These are phyloP conservation scores for Protosalanx chinensis DNA, from an alignment of 2,797 vertebrate genomes.

Conservation along the genomic window DNA sequence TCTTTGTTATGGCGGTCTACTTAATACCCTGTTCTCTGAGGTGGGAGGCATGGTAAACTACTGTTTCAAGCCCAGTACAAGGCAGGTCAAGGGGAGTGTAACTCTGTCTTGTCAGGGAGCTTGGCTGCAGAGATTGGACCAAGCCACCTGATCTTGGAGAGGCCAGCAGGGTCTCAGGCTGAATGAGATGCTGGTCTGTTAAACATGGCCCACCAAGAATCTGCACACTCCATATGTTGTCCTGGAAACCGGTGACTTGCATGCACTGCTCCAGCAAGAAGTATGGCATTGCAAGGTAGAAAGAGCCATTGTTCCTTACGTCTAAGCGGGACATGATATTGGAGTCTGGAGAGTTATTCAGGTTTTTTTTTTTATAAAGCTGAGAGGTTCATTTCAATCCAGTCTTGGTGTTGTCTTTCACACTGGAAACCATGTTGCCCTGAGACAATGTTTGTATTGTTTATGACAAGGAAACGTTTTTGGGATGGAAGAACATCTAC, in stretches of 20 bases:
- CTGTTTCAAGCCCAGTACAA: constrained; percentile 7
- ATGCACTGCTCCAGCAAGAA: background rate
- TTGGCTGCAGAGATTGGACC: background rate
- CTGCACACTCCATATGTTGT: background rate
- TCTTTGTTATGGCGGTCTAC: constrained; percentile 13
- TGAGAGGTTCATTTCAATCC: background rate
- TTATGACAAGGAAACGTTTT: background rate
- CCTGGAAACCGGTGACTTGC: background rate
- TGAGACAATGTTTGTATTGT: background rate
- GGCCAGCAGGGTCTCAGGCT: background rate
- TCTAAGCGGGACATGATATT: background rate
- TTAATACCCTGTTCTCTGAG: constrained; percentile 1
- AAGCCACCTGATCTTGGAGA: background rate
- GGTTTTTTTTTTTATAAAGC: background rate
- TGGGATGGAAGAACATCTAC: background rate
- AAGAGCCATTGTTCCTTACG: constrained; percentile 6
- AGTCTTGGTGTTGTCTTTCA: background rate
- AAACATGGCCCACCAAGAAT: background rate
- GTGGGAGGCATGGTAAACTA: constrained; percentile 4
- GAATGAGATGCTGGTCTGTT: constrained; percentile 10
- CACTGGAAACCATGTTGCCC: background rate
- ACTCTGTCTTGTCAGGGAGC: constrained; percentile 3
- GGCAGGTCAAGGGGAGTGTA: constrained; percentile 4
- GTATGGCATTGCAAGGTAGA: background rate
- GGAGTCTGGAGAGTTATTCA: background rate